Conservation (phyloP, 2,888 invertebrate genomes). For the Spilarctia lutea region DNA sequence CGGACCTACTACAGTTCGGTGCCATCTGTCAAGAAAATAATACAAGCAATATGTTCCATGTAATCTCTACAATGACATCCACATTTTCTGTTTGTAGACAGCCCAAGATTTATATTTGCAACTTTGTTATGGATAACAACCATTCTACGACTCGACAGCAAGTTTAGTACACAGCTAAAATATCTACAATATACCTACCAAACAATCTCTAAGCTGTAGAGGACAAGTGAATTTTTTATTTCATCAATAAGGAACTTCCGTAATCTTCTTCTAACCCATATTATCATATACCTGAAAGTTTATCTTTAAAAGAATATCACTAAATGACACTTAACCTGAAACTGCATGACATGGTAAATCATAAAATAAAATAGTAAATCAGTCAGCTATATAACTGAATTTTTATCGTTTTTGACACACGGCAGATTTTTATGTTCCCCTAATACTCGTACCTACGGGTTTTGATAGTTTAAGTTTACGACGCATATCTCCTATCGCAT, state of each 20-base stretch:
- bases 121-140: conserved; percentile 15
- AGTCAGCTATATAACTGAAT: neutral
- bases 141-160: conserved; percentile 10
- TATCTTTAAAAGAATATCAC: neutral
- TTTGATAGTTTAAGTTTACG: neutral
- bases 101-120: conserved; percentile 14
- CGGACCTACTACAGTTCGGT: neutral
- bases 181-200: neutral
- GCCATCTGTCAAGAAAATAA: conserved; percentile 18
- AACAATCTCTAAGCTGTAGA: neutral
- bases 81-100: conserved; percentile 13
- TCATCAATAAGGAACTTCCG: neutral
- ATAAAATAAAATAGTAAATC: neutral
- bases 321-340: neutral
- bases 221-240: neutral
- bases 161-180: neutral
- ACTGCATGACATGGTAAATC: neutral
- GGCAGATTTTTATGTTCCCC: neutral
- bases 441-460: neutral
- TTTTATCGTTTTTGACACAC: neutral
- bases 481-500: neutral
- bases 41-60: conserved; percentile 14
- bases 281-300: neutral
- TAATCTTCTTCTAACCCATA: neutral
- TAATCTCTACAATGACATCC: conserved; percentile 10